phyloP scores from a whole-genome alignment of 1,140 invertebrate genomes.

The Calliopsis andreniformis region DNA sequence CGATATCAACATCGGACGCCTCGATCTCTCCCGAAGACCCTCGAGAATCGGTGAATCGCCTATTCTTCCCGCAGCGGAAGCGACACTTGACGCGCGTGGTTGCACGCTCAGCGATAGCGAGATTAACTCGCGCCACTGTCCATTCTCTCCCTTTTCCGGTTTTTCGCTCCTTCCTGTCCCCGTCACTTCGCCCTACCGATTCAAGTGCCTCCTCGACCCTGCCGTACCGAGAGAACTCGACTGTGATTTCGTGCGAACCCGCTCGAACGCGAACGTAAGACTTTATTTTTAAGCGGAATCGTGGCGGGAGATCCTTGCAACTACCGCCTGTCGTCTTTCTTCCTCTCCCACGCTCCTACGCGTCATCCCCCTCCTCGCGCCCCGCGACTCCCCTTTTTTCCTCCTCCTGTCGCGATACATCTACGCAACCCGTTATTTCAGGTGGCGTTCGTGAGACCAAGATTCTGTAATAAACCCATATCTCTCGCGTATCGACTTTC shows the following conservation, averaged over 20 bases:
- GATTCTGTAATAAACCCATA: constrained; percentile 22
- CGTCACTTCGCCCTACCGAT: not conserved
- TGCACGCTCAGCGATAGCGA: constrained; percentile 23
- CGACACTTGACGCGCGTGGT: not conserved
- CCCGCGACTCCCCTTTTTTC: constrained; percentile 29
- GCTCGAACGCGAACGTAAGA: constrained; percentile 55
- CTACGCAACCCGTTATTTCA: constrained; percentile 50
- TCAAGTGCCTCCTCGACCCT: constrained; percentile 22
- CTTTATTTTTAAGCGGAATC: constrained; percentile 66
- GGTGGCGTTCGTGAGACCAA: constrained; percentile 22
- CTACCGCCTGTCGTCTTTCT: constrained; percentile 21
- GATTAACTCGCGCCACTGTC: constrained; percentile 1
- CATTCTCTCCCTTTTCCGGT: constrained; percentile 18
- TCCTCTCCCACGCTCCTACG: constrained; percentile 11
- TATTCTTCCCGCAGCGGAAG: no score
- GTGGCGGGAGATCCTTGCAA: constrained; percentile 46
- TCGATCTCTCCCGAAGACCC: not conserved
- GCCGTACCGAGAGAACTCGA: constrained; percentile 34
- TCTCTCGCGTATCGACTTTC: not conserved
- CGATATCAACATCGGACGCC: constrained; percentile 41
- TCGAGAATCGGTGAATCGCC: not conserved
- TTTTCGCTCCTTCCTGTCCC: not conserved
- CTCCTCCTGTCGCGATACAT: not conserved
- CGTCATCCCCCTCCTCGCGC: not conserved
- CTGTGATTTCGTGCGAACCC: constrained; percentile 47